phyloP scores from a whole-genome alignment of 2,888 invertebrate genomes.

The Polietes domitor region DNA sequence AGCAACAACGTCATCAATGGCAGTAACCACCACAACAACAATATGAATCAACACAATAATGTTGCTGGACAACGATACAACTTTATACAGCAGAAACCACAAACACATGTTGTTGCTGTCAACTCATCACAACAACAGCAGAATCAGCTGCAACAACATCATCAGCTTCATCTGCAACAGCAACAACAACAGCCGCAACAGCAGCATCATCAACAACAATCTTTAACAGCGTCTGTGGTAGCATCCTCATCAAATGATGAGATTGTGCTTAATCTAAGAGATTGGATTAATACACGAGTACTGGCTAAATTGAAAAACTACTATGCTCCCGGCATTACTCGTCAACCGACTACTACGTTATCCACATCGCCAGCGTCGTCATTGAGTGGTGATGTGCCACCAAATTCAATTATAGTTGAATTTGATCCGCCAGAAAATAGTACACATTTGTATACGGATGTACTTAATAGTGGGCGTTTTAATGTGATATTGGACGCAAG shows the following conservation, averaged over 20 bases:
- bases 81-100: conserved; percentile 71
- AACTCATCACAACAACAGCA: conserved; percentile 70
- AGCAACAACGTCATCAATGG: conserved; percentile 62
- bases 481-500: conserved; percentile 96
- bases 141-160: conserved; percentile 68
- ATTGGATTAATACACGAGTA: conserved; percentile 96
- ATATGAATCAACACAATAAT: conserved; percentile 71
- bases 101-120: conserved; percentile 61
- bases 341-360: conserved; percentile 83
- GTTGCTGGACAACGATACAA: conserved; percentile 73
- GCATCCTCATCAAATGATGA: conserved; percentile 76
- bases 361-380: conserved; percentile 72
- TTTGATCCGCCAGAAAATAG: conserved; percentile 90
- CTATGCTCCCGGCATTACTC: conserved; percentile 94
- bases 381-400: conserved; percentile 76
- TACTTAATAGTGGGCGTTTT: conserved; percentile 89
- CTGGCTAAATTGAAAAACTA: conserved; percentile 91
- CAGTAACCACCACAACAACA: conserved; percentile 64
- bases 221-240: conserved; percentile 80
- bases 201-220: background rate
- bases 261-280: conserved; percentile 89
- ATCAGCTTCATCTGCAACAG: conserved; percentile 67
- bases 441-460: conserved; percentile 87
- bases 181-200: conserved; percentile 82
- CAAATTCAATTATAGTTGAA: conserved; percentile 89